Evolutionary conservation across 2,113 vertebrate genomes (phyloP), one percentile per base, ranked within the genome.

Genomic region (Pseudorasbora parva): DNA sequence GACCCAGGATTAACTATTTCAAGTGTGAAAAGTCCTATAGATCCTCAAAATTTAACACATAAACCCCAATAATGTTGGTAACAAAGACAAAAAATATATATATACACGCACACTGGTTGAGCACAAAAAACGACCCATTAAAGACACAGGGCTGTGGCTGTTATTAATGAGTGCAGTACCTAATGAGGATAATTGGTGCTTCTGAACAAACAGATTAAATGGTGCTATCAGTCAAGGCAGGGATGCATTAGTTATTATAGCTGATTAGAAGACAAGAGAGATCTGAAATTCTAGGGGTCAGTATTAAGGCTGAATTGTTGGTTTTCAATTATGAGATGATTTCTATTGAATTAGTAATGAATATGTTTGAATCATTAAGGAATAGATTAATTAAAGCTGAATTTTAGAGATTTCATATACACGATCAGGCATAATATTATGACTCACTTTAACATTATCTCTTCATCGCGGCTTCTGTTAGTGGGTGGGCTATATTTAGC

Each of bases 131-230:
- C n/a, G 8, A 71, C 23, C 37, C 11, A 10, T 37, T 71, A 51
- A 45, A 78, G 17, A 49, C 41, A 78, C 56, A 79, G 8, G n/a
- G 59, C 17, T 64, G n/a, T 78, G 12, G 5, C 56, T 78, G 11
- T 78, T 59, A 78, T 79, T 84, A 60, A 84, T 47, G 78, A 81
- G 68, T 15, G 47, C 9, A 1, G 11, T 1, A 81, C 25, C 71
- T 77, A 82, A 66, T 45, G 47, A 76, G 71, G 66, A 49, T 47
- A 69, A 85, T 77, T 85, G 64, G 59, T 51, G 56, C 60, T 27
- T 33, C 21, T 81, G 59, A 76, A 81, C 84, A 68, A 81, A 81
- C 84, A 81, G 4, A 56, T 51, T 21, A 47, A 81, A 43, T 49
- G 27, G 54, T 80, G 69, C 68, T 49, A 85, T 85, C 47, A 68